These are phyloP conservation scores for Leptatherina wallacei DNA, from an alignment of 2,797 vertebrate species.

Conservation along the genomic window DNA sequence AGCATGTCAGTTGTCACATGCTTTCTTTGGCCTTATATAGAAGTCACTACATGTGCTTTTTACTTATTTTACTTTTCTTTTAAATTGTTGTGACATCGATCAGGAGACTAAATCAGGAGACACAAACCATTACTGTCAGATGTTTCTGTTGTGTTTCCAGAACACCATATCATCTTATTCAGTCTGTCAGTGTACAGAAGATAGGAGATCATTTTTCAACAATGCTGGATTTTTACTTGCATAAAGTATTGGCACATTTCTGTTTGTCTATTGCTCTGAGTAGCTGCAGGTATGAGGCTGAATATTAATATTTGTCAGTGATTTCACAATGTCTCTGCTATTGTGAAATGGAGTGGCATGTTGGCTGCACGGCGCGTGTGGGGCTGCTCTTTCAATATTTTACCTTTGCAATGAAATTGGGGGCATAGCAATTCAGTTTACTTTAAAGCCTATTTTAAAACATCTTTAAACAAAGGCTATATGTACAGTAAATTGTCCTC, in stretches of 20 bases:
- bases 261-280: conserved; percentile 12
- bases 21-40: conserved; percentile 18
- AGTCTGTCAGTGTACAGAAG: conserved; percentile 32
- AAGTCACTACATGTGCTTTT: background rate
- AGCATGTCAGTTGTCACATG: conserved; percentile 31
- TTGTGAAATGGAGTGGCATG: conserved; percentile 25
- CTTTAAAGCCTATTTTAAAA: conserved; percentile 3
- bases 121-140: background rate
- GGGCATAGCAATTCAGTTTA: background rate
- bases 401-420: background rate
- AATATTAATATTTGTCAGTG: conserved; percentile 40
- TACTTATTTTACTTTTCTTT: background rate
- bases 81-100: conserved; percentile 13
- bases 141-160: conserved; percentile 6
- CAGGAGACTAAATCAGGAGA: conserved; percentile 15
- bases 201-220: conserved; percentile 27
- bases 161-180: conserved; percentile 24
- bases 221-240: conserved; percentile 3
- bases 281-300: conserved; percentile 16
- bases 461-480: background rate
- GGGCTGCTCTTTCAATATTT: conserved; percentile 29
- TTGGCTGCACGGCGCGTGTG: conserved; percentile 28
- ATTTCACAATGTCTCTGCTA: conserved; percentile 52
- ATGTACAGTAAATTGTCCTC: background rate
- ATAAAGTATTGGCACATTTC: conserved; percentile 15